These are phyloP conservation scores for Cataglyphis hispanica DNA, from an alignment of 1,140 invertebrate genomes.

Conservation along the genomic window DNA sequence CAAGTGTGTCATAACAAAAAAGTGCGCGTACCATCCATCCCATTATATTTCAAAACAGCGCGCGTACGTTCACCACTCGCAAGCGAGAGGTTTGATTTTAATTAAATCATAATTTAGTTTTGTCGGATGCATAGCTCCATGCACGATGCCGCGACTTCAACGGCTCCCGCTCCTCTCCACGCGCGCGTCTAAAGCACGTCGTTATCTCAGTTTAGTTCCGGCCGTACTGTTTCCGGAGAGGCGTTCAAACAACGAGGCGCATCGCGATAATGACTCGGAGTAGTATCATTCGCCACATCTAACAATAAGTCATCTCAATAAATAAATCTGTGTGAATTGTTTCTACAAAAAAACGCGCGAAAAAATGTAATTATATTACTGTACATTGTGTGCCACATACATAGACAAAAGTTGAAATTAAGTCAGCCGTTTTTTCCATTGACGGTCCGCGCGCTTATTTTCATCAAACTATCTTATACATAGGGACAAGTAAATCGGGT, in stretches of 20 bases:
- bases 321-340: constrained; percentile 55
- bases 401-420: too few species aligned
- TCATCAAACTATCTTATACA: background rate
- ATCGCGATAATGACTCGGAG: constrained; percentile 30
- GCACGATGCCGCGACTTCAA: background rate
- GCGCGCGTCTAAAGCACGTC: constrained; percentile 38
- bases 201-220: constrained; percentile 66
- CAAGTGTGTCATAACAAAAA: constrained; percentile 54
- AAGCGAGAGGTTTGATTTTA: constrained; percentile 69
- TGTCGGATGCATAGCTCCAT: constrained; percentile 32
- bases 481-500: too few species aligned
- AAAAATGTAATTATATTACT: constrained; percentile 1
- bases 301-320: constrained; percentile 49
- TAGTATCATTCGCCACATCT: constrained; percentile 22
- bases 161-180: background rate
- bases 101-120: constrained; percentile 75
- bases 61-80: constrained; percentile 20
- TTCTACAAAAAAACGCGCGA: too few species aligned
- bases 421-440: too few species aligned
- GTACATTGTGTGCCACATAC: too few species aligned
- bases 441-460: too few species aligned
- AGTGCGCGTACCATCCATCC: constrained; percentile 40
- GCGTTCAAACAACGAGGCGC: constrained; percentile 40
- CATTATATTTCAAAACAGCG: constrained; percentile 50
- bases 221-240: constrained; percentile 48